Base-by-base conservation (phyloP, 2,888 invertebrate genomes). In the Hirtodrosophila duncani region DNA sequence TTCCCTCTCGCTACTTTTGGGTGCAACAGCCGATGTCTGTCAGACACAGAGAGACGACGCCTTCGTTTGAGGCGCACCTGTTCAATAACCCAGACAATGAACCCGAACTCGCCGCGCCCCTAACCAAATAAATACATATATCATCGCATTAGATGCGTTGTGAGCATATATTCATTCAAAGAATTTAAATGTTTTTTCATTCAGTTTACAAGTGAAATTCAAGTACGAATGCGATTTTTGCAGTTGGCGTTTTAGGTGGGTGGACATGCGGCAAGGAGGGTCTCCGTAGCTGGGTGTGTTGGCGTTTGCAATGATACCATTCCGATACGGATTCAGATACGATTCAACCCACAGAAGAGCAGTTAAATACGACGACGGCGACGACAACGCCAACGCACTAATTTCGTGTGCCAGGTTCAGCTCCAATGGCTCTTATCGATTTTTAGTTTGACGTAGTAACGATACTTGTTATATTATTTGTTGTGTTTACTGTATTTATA, bases 391-490 rank as follows among this genome's bases (percentile, higher is more conserved):
- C 61, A 68, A 67, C 66, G 50, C 68, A 61, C 39, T 20, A 51
- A 50, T 44, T 63, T 56, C 41, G 66, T 65, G 45, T 56, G 33
- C 7, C 53, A 43, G 41, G 42, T 14, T 6, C 10, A 14, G 11
- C 18, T n/a, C n/a, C n/a, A n/a, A n/a, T n/a, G n/a, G n/a, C n/a
- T n/a, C 53, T 59, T 68, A 64, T 66, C 68, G 66, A 68, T 68
- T 66, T 69, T 64, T 48, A 46, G 57, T 48, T 67, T 67, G 61
- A 61, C 65, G 68, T 61, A 51, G 55, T 37, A 43, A 49, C 57
- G 23, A 34, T 48, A 46, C 30, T 18, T 38, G 26, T 50, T 51
- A 49, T 51, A 57, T 59, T 45, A 39, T 37, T 24, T 14, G 21
- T 36, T 36, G 11, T 21, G 23, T n/a, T n/a, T n/a, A n/a, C n/a